Percentiles rank a stretch among this genome's conserved stretches.
Evolutionary conservation across 2,113 vertebrate species (phyloP).

Genomic region (Ancistrus triradiatus): DNA sequence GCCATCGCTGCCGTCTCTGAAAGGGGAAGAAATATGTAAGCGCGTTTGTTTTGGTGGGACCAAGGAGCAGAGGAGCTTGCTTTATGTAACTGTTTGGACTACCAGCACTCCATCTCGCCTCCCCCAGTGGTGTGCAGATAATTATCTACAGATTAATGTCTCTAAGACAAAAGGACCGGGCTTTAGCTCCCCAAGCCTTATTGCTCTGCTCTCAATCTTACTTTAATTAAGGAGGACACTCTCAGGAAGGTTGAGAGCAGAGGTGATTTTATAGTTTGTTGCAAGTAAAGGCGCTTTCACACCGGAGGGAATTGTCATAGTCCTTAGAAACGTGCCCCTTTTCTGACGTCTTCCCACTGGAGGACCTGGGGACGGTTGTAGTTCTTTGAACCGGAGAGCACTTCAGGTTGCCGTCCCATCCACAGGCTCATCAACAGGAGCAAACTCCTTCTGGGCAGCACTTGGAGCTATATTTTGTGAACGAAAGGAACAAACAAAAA

Average conservation of each 20-base stretch:
- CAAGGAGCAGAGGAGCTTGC: too few species aligned
- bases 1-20: slow-evolving; percentile 28
- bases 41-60: too few species aligned
- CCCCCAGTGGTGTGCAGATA: neutral
- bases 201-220: neutral
- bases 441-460: too few species aligned
- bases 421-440: too few species aligned
- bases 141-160: neutral
- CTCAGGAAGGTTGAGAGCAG: neutral
- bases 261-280: neutral
- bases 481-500: too few species aligned
- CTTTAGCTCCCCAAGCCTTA: neutral
- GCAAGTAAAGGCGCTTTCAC: neutral
- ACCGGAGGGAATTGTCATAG: too few species aligned
- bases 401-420: too few species aligned
- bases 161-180: neutral
- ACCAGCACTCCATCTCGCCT: neutral
- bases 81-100: neutral
- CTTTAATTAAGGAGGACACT: neutral
- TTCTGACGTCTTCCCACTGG: too few species aligned
- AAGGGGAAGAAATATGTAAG: slow-evolving; percentile 41
- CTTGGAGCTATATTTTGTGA: too few species aligned
- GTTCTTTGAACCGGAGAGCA: too few species aligned
- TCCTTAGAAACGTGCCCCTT: too few species aligned
- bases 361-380: too few species aligned